phyloP scores from a whole-genome alignment of 2,113 vertebrate species.

The Cebus imitator region DNA sequence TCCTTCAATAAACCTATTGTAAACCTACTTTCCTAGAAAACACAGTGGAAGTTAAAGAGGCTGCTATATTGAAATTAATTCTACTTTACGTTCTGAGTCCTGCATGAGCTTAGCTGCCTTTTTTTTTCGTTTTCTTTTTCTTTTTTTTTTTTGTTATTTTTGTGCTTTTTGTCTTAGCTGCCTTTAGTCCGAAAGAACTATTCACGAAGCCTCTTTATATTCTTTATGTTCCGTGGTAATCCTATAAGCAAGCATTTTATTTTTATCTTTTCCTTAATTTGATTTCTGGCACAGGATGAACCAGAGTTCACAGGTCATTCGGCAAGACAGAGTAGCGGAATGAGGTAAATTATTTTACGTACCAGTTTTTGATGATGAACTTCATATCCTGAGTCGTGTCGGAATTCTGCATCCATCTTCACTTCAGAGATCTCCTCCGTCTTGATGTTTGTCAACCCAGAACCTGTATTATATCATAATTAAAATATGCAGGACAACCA shows the following conservation, averaged over 20 bases:
- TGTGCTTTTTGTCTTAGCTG: no score
- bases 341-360: slow-evolving; percentile 35
- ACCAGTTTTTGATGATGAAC: slow-evolving; percentile 99
- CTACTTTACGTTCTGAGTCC: background rate
- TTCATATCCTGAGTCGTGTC: slow-evolving; percentile 94
- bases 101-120: background rate
- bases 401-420: slow-evolving; percentile 94
- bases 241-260: background rate
- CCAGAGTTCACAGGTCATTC: background rate
- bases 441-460: slow-evolving; percentile 93
- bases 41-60: background rate
- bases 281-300: background rate
- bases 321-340: fast-evolving
- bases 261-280: background rate
- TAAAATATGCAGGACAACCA: background rate
- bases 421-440: slow-evolving; percentile 94
- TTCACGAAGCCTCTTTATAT: background rate
- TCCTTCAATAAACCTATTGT: background rate
- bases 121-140: no score
- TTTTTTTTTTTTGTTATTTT: no score
- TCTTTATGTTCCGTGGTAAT: background rate
- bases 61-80: background rate
- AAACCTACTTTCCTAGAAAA: background rate
- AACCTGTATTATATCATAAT: slow-evolving; percentile 83
- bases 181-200: background rate